Evolutionary conservation across 2,797 vertebrate genomes (phyloP), one percentile per base, ranked within the genome.

Genomic region (Microctenopoma steveboyesi): DNA sequence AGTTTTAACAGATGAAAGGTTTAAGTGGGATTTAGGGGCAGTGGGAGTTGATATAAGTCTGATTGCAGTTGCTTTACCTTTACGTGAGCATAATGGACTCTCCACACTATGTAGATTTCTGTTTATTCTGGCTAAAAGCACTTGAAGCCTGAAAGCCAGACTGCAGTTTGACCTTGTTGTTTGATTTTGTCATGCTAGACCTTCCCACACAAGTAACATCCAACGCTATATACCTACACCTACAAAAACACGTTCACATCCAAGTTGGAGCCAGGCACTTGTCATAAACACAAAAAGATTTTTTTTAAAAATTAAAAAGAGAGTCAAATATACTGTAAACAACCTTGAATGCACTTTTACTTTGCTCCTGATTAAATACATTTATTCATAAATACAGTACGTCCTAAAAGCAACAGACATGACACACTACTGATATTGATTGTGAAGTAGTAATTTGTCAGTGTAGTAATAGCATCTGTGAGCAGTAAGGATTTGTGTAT

Each of bases 51-150:
- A 68, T 35, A 47, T 2, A 14, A 39, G 14, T 51, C n/a, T 49
- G 7, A 28, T 7, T 52, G 22, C 22, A 25, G 40, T 46, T 66
- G 43, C 13, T 55, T 3, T 39, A 49, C 30, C 28, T 53, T 53
- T 4, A 70, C 15, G 45, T 14, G 25, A 59, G 33, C 22, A 30
- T 42, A 28, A 69, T 16, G 12, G 18, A 22, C 58, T 51, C 49
- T 60, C 18, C 33, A 15, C 27, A 49, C 27, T 64, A 27, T 64
- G 7, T 63, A 12, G n/a, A 16, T 60, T 72, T 53, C n/a, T 51
- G 13, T 61, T 59, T 58, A n/a, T 66, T 73, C 45, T 16, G 0
- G 10, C 40, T 66, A 42, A 74, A 25, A 69, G 52, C 64, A 55
- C 54, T 59, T 35, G 15, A 40, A 37, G 27, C 22, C 25, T 50